Conservation (phyloP, 2,888 invertebrate genomes). For the Megastigmus dorsalis region DNA sequence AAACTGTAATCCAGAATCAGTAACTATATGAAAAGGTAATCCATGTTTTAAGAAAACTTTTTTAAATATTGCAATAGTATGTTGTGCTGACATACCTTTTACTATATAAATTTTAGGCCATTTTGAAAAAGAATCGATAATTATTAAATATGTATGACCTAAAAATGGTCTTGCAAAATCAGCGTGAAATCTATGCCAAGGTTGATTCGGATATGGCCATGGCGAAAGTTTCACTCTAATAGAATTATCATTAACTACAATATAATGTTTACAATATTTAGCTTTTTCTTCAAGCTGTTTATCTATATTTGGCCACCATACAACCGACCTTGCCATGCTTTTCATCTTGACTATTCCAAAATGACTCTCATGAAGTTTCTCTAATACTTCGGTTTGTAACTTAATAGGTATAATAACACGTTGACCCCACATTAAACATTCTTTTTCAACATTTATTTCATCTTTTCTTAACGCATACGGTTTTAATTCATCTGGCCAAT, state of each 20-base stretch:
- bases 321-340: too few species aligned
- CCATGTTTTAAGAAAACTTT: not conserved
- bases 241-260: not conserved
- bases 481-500: slow-evolving; percentile 4
- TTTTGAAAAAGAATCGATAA: not conserved
- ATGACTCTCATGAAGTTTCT: too few species aligned
- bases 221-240: not conserved
- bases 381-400: too few species aligned
- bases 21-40: slow-evolving; percentile 2
- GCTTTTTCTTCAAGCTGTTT: not conserved
- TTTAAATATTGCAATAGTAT: slow-evolving; percentile 3
- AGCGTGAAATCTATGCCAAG: too few species aligned
- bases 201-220: too few species aligned
- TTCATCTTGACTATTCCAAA: too few species aligned
- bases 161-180: too few species aligned
- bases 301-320: not conserved
- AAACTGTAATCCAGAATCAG: not conserved
- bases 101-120: not conserved
- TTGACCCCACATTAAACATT: not conserved
- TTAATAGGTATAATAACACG: too few species aligned
- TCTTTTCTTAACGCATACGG: slow-evolving; percentile 6
- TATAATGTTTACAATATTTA: not conserved
- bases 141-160: too few species aligned
- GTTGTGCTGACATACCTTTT: not conserved
- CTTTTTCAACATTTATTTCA: not conserved